A percentile compares a stretch with the other conserved stretches of the same genome.
Evolutionary conservation across 1,140 invertebrate species (phyloP).

Genomic region (Ips nitidus): DNA sequence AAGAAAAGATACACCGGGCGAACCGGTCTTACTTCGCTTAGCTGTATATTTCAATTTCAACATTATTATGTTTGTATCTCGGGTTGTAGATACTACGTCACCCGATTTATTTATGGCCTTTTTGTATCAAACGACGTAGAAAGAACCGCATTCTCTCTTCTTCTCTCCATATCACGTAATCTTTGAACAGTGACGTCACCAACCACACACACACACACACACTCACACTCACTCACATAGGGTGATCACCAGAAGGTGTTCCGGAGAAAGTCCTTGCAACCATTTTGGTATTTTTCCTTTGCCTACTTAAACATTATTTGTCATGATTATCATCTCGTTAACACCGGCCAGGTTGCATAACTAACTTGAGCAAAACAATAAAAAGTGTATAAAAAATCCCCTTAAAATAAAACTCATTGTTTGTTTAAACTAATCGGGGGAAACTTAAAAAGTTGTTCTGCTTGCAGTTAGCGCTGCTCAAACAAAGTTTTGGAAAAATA

Average conservation of each 20-base stretch:
- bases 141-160: not conserved
- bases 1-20: constrained; percentile 24
- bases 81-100: constrained; percentile 29
- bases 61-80: constrained; percentile 31
- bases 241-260: too few species aligned
- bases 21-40: constrained; percentile 31
- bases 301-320: too few species aligned
- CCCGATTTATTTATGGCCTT: constrained; percentile 25
- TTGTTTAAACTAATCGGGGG: constrained; percentile 17
- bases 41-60: constrained; percentile 35
- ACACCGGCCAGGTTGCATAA: too few species aligned
- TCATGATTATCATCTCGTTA: too few species aligned
- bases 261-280: too few species aligned
- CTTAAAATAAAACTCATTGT: constrained; percentile 16
- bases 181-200: too few species aligned
- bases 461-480: constrained; percentile 10
- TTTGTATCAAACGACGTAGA: constrained; percentile 13
- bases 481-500: constrained; percentile 19
- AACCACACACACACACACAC: too few species aligned
- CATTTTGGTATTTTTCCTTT: too few species aligned
- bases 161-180: too few species aligned
- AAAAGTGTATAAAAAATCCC: not conserved
- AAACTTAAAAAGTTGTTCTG: constrained; percentile 19
- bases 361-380: too few species aligned
- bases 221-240: too few species aligned